These are phyloP conservation scores for Scolopax bukidnonensis DNA, from an alignment of 2,797 vertebrate species.

Conservation along the genomic window DNA sequence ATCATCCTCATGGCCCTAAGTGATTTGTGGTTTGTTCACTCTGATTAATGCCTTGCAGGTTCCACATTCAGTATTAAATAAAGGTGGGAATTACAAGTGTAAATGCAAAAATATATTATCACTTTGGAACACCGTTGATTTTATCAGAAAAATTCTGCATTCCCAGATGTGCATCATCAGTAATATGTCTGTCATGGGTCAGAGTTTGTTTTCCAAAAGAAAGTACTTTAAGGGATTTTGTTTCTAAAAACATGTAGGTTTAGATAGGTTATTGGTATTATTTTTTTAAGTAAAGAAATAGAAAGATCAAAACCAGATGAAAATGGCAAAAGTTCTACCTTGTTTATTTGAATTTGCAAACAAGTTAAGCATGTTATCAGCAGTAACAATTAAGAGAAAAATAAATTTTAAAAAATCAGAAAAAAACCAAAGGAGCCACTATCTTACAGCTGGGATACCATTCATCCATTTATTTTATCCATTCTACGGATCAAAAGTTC, in stretches of 20 bases:
- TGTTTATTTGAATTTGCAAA: background rate
- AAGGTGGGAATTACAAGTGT: background rate
- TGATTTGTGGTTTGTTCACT: background rate
- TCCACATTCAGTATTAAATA: background rate
- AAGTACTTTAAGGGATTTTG: background rate
- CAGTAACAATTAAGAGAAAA: background rate
- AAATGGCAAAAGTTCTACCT: background rate
- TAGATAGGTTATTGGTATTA: background rate
- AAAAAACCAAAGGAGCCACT: background rate
- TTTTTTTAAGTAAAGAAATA: background rate
- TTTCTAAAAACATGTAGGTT: background rate
- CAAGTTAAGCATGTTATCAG: background rate
- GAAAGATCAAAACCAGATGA: background rate
- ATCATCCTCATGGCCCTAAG: too few species aligned
- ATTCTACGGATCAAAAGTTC: background rate
- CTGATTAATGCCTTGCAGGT: background rate
- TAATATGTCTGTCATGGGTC: background rate
- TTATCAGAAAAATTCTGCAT: background rate
- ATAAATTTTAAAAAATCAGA: background rate
- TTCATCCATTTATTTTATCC: background rate
- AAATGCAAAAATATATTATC: background rate
- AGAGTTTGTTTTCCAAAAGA: background rate
- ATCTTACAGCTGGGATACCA: background rate
- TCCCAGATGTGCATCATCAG: background rate
- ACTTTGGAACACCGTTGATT: background rate